Evolutionary conservation across 2,888 invertebrate species (phyloP).

Genomic region (Sinotaia quadrata): DNA sequence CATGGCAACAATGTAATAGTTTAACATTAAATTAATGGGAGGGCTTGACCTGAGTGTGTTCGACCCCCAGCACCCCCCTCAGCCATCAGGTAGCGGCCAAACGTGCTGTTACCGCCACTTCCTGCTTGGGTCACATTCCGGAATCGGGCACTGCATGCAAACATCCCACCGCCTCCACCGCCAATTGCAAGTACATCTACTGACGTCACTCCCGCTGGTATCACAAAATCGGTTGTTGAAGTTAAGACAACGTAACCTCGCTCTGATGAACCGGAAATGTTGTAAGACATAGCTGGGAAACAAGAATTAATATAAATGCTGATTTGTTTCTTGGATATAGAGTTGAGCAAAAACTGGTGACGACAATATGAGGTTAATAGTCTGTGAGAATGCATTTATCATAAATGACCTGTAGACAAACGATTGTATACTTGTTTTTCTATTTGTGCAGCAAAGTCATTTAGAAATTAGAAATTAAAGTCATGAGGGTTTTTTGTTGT

Average conservation of each 20-base stretch:
- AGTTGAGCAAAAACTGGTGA: not conserved
- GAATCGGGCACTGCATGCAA: slow-evolving; percentile 27
- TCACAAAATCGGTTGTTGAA: slow-evolving; percentile 32
- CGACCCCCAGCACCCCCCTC: slow-evolving; percentile 40
- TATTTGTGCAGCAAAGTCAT: too few relatives aligned
- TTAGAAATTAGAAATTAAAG: too few relatives aligned
- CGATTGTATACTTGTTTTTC: too few relatives aligned
- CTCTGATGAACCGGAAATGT: slow-evolving; percentile 29
- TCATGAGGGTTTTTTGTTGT: too few relatives aligned
- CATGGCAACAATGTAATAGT: too few relatives aligned
- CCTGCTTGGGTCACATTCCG: slow-evolving; percentile 28
- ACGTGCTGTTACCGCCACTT: slow-evolving; percentile 36
- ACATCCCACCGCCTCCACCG: slow-evolving; percentile 41
- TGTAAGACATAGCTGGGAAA: slow-evolving; percentile 29
- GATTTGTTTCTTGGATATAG: not conserved
- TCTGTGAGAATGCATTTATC: too few relatives aligned
- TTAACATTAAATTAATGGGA: too few relatives aligned
- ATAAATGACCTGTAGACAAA: too few relatives aligned
- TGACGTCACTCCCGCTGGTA: slow-evolving; percentile 31
- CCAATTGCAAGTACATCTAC: slow-evolving; percentile 43
- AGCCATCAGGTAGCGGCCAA: slow-evolving; percentile 37
- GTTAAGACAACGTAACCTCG: slow-evolving; percentile 35
- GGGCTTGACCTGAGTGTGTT: slow-evolving; percentile 29
- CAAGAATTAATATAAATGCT: not conserved
- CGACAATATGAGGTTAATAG: too few relatives aligned